phyloP scores from a whole-genome alignment of 2,797 vertebrate genomes.

The Glyptemys insculpta region DNA sequence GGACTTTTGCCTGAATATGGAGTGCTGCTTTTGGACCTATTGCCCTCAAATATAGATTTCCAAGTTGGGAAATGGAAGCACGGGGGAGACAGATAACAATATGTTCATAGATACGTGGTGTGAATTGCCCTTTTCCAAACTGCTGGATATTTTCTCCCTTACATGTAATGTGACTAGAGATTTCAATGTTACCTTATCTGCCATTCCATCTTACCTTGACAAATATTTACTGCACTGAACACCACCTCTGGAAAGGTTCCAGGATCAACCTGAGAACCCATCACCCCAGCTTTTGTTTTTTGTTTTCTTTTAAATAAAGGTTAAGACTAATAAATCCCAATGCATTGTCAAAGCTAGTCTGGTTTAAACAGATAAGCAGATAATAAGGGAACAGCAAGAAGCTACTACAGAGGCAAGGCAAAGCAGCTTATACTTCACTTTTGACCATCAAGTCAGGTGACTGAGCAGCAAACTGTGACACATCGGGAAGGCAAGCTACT shows the following conservation, averaged over 20 bases:
- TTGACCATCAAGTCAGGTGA: constrained; percentile 9
- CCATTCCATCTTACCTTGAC: not conserved
- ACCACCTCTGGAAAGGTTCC: not conserved
- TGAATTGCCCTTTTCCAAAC: not conserved
- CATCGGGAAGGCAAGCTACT: constrained; percentile 32
- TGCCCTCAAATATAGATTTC: not conserved
- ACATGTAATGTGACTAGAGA: not conserved
- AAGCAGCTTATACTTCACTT: constrained; percentile 64
- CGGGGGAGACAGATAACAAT: not conserved
- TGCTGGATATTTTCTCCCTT: not conserved
- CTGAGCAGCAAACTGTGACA: constrained; percentile 39
- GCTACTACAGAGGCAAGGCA: constrained; percentile 46
- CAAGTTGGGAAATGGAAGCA: not conserved
- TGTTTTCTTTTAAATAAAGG: not conserved
- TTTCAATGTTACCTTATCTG: not conserved
- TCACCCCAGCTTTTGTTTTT: not conserved
- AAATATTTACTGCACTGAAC: not conserved
- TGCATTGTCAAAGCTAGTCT: not conserved
- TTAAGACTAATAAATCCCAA: constrained; percentile 3
- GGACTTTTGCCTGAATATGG: not conserved
- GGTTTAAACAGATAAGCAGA: constrained; percentile 62
- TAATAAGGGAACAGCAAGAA: constrained; percentile 36
- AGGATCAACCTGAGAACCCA: not conserved
- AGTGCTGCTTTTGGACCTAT: not conserved
- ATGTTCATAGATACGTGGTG: not conserved